Conservation (phyloP, 2,888 invertebrate genomes). For the Brachyptera risi region DNA sequence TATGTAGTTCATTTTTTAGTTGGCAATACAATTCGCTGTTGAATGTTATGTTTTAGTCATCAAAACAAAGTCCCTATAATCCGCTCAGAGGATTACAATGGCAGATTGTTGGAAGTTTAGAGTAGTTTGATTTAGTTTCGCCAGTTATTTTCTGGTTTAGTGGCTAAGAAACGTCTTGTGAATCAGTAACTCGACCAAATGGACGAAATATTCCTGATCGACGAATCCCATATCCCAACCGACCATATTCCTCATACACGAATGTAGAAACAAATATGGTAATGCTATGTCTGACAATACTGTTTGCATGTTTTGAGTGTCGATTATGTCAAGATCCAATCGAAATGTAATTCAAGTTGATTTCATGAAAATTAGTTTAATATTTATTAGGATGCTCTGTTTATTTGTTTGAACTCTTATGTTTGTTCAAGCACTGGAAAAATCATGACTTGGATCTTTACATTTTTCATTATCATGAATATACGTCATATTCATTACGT, state of each 20-base stretch:
- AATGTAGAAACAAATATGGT: no score
- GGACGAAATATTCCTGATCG: no score
- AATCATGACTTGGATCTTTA: neutral
- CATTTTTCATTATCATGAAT: neutral
- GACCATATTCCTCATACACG: neutral
- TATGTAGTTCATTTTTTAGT: constrained; percentile 17
- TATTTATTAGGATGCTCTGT: no score
- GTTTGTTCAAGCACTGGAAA: neutral
- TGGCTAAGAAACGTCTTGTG: neutral
- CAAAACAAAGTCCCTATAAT: constrained; percentile 9
- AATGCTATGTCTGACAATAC: no score
- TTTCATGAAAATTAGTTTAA: neutral
- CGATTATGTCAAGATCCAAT: constrained; percentile 2
- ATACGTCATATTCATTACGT: constrained; percentile 1
- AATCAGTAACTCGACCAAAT: neutral
- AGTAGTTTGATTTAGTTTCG: constrained; percentile 5
- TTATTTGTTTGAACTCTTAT: neutral
- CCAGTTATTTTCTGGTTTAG: neutral
- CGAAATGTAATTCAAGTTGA: neutral
- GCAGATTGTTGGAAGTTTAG: constrained; percentile 5
- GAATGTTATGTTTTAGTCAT: constrained; percentile 16
- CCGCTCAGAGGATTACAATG: constrained; percentile 18
- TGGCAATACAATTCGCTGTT: constrained; percentile 13
- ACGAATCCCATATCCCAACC: neutral
- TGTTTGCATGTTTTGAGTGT: constrained; percentile 4